phyloP scores from a whole-genome alignment of 1,140 invertebrate genomes.

The Stenopsyche tienmushanensis region DNA sequence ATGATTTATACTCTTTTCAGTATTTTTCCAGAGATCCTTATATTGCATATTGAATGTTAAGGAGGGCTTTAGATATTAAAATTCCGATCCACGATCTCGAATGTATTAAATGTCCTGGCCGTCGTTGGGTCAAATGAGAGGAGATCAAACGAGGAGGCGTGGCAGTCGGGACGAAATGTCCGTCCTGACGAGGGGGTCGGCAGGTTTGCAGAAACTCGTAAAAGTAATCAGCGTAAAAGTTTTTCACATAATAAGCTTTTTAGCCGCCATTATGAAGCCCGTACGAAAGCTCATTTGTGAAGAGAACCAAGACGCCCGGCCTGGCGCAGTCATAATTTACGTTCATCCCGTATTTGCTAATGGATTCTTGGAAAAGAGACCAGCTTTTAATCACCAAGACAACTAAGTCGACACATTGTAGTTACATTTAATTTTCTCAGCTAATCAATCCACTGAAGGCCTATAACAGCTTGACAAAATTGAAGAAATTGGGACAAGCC shows the following conservation, averaged over 20 bases:
- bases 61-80: background rate
- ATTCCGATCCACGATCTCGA: no score
- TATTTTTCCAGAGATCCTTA: no score
- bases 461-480: background rate
- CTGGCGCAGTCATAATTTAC: constrained; percentile 23
- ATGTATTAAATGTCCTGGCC: background rate
- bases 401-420: constrained; percentile 18
- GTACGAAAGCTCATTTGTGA: constrained; percentile 14
- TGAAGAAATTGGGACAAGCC: background rate
- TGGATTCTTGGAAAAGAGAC: constrained; percentile 24
- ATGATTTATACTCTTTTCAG: no score
- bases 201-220: constrained; percentile 11
- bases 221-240: constrained; percentile 40
- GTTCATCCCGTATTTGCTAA: constrained; percentile 23
- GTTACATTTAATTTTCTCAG: background rate
- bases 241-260: constrained; percentile 36
- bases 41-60: background rate
- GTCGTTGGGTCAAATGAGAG: constrained; percentile 1
- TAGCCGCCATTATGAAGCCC: constrained; percentile 22
- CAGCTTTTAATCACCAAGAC: background rate
- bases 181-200: constrained; percentile 1
- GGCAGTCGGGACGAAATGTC: constrained; percentile 9
- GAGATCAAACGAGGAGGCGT: constrained; percentile 35
- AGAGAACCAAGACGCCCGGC: background rate
- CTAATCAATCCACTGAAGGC: background rate